Evolutionary conservation across 2,888 invertebrate genomes (phyloP).

Genomic region (Lumbricus terrestris): DNA sequence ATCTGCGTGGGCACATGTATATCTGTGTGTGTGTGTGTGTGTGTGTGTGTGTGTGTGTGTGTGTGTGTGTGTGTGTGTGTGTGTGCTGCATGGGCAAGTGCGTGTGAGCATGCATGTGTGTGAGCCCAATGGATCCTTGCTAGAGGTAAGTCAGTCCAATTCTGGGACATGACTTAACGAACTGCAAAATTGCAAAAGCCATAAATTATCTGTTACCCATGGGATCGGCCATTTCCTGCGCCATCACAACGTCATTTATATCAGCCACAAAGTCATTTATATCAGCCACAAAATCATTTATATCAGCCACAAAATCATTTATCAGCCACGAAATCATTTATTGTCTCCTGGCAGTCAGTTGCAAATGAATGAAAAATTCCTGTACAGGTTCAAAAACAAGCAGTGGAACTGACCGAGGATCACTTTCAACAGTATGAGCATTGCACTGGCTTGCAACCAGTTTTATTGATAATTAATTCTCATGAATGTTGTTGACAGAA

Average conservation of each 20-base stretch:
- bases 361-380: background rate
- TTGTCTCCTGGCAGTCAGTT: background rate
- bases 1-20: too few species aligned
- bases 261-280: too few species aligned
- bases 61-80: too few species aligned
- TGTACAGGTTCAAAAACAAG: background rate
- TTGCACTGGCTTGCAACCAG: background rate
- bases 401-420: background rate
- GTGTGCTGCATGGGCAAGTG: too few species aligned
- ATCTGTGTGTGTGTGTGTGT: too few species aligned
- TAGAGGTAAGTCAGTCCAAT: background rate
- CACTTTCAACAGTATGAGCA: background rate
- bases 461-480: background rate
- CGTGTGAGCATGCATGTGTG: too few species aligned
- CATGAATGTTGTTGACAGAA: background rate
- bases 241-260: background rate
- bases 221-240: background rate
- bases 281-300: too few species aligned
- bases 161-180: background rate
- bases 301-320: background rate
- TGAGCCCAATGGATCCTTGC: background rate
- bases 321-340: background rate
- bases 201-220: background rate
- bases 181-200: background rate
- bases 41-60: too few species aligned